A percentile compares a stretch with the other conserved stretches of the same genome.
These are phyloP conservation scores for Spondyliosoma cantharus DNA, from an alignment of 2,797 vertebrate species.

Conservation along the genomic window DNA sequence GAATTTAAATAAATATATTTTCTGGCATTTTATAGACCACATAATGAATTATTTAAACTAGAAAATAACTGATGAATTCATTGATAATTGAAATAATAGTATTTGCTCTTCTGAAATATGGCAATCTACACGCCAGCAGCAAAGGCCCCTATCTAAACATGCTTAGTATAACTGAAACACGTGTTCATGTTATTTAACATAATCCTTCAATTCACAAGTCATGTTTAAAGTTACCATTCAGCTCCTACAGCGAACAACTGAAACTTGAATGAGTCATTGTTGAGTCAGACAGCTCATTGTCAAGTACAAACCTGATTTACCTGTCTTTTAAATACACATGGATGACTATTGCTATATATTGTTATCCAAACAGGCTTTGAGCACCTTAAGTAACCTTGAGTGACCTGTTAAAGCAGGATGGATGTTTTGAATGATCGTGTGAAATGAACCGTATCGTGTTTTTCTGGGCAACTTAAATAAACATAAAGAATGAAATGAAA, in stretches of 20 bases:
- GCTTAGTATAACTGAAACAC: not conserved
- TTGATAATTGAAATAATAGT: not conserved
- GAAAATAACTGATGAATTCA: not conserved
- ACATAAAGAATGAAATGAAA: not conserved
- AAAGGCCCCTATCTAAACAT: not conserved
- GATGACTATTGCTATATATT: not conserved
- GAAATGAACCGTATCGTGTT: not conserved
- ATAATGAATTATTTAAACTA: no score
- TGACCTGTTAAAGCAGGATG: not conserved
- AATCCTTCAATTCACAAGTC: not conserved
- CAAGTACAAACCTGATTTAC: slow-evolving; percentile 2
- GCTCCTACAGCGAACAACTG: not conserved
- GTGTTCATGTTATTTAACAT: not conserved
- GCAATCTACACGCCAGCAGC: not conserved
- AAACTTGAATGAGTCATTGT: slow-evolving; percentile 26
- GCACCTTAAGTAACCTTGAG: not conserved
- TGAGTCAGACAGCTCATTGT: not conserved
- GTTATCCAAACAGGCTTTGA: not conserved
- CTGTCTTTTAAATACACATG: slow-evolving; percentile 18
- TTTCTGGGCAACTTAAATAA: not conserved
- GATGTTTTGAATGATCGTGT: not conserved
- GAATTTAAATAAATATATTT: no score
- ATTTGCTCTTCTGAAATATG: not conserved
- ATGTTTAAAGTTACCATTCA: not conserved
- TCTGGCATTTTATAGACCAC: no score